Base-by-base conservation (phyloP, 2,797 vertebrate genomes). In the Cheirogaleus major region DNA sequence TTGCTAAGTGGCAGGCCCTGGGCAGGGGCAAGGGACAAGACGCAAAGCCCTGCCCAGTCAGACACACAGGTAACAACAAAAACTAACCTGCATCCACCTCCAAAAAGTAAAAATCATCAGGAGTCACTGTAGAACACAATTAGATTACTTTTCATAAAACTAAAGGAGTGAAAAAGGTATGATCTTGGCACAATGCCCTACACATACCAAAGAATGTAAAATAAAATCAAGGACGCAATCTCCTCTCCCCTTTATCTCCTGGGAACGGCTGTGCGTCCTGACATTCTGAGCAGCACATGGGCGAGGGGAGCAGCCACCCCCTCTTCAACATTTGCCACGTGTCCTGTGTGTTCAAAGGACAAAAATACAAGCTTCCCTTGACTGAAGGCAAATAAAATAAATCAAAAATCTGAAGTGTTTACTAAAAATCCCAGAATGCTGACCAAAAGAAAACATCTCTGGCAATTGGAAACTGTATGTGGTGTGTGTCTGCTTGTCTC, bases 191-290 rank as follows among this genome's bases (percentile, higher is more conserved):
- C 45, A 41, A 12, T 45, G 63, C 52, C n/a, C n/a, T 52, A 67
- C 41, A 41, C 30, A 25, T 23, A 88, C 65, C 85, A 97, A 81
- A 84, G 85, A 83, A 75, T 76, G 38, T 13, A 87, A 91, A 89
- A 92, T 25, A 75, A 96, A 92, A 23, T 80, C 89, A 92, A 95
- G 82, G 89, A 59, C 45, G 48, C 48, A 13, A 11, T 38, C 84
- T 67, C 22, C 6, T 11, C 30, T 72, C 85, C 30, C 41, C 22
- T 75, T 30, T 75, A 38, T 35, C 69, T 2, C 55, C 85, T 15
- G 45, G 67, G 32, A 63, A 48, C 76, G 94, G 86, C 72, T 85
- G 45, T 18, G 59, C 6, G 2, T 13, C 59, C 43, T n/a, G 65
- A 65, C 20, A 25, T 61, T 72, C 65, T 35, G 35, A n/a, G 15